A percentile compares a stretch with the other conserved stretches of the same genome.
These are phyloP conservation scores for Porites lutea DNA, from an alignment of 64 coral and sea anemone species.

Conservation along the genomic window DNA sequence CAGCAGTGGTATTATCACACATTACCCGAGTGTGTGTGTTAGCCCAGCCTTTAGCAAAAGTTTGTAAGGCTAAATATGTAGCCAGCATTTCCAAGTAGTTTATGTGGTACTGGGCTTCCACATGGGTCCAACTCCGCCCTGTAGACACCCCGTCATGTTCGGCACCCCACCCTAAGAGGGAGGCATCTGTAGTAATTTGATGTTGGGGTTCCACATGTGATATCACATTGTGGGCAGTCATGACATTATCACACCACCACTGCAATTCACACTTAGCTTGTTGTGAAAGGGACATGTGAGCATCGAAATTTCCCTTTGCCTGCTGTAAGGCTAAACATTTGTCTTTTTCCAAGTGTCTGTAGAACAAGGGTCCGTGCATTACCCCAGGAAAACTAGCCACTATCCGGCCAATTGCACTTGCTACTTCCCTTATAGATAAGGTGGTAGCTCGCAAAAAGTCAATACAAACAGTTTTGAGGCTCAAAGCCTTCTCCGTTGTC, in stretches of 20 bases:
- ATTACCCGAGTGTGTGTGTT: constrained; percentile 49
- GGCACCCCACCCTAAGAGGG: background rate
- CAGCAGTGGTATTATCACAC: constrained; percentile 45
- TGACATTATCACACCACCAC: constrained; percentile 7
- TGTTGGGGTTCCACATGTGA: background rate
- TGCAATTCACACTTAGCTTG: constrained; percentile 43
- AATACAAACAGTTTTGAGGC: constrained; percentile 7
- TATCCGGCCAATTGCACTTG: constrained; percentile 14
- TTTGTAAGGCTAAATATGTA: constrained; percentile 35
- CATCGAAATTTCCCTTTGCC: constrained; percentile 60
- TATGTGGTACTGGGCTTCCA: constrained; percentile 27
- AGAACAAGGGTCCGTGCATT: constrained; percentile 28
- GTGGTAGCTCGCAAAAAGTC: constrained; percentile 10
- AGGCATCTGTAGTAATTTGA: constrained; percentile 33
- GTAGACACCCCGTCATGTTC: constrained; percentile 29
- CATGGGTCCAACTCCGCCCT: constrained; percentile 44
- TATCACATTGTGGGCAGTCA: constrained; percentile 19
- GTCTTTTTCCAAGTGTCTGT: constrained; percentile 50
- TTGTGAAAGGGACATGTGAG: constrained; percentile 29
- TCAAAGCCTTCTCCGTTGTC: constrained; percentile 16
- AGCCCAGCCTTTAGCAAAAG: constrained; percentile 9
- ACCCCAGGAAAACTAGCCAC: constrained; percentile 35
- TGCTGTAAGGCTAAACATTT: constrained; percentile 17
- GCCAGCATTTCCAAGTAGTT: constrained; percentile 53
- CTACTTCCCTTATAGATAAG: constrained; percentile 49